A percentile compares a stretch with the other conserved stretches of the same genome.
phyloP scores from a whole-genome alignment of 92 coral and sea anemone species.

The Umimayanthus kanabou region DNA sequence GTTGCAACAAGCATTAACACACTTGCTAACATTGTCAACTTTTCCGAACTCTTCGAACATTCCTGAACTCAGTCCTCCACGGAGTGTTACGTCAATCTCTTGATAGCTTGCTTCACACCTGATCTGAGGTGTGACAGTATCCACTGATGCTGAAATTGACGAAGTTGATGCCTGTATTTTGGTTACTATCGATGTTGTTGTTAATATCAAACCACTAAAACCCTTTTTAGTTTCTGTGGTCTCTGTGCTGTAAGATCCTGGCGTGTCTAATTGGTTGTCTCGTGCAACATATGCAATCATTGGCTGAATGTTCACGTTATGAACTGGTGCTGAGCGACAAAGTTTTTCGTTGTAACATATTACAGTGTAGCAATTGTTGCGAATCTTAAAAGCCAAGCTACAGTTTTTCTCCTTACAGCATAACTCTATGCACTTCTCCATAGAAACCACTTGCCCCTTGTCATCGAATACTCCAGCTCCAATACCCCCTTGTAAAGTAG shows the following conservation, averaged over 20 bases:
- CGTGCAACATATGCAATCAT: slow-evolving; percentile 58
- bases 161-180: not conserved
- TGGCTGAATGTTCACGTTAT: slow-evolving; percentile 46
- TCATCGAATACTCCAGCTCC: slow-evolving; percentile 78
- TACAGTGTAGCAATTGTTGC: slow-evolving; percentile 76
- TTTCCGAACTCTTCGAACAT: slow-evolving; percentile 70
- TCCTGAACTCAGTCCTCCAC: slow-evolving; percentile 83
- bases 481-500: slow-evolving; percentile 76
- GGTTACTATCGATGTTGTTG: not conserved
- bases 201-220: not conserved
- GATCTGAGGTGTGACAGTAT: not conserved
- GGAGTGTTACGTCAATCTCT: slow-evolving; percentile 54
- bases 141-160: not conserved
- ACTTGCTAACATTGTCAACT: slow-evolving; percentile 48
- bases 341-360: slow-evolving; percentile 74
- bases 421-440: slow-evolving; percentile 57
- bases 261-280: not conserved
- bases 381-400: slow-evolving; percentile 71
- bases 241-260: not conserved
- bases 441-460: slow-evolving; percentile 59
- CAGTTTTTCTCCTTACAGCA: slow-evolving; percentile 75
- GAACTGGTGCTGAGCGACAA: slow-evolving; percentile 67
- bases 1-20: slow-evolving; percentile 63
- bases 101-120: slow-evolving; percentile 52
- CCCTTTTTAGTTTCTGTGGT: not conserved